phyloP scores from a whole-genome alignment of 2,113 vertebrate genomes.

The Bufo gargarizans region DNA sequence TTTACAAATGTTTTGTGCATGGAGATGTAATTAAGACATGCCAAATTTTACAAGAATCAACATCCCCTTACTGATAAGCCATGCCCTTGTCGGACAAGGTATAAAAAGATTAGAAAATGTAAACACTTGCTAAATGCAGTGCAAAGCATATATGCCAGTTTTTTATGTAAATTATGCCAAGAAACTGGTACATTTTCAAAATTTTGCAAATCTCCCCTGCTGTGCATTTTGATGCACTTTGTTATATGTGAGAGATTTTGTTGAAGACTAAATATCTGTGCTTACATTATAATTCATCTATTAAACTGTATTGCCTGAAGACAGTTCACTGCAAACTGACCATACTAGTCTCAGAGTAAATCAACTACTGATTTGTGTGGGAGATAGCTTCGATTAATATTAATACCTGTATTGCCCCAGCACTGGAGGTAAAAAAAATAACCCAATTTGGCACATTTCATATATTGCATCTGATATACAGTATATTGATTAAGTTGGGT shows the following conservation, averaged over 20 bases:
- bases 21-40: too few relatives aligned
- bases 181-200: too few relatives aligned
- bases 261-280: background rate
- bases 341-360: background rate
- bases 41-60: too few relatives aligned
- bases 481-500: too few relatives aligned
- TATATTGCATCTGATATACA: background rate
- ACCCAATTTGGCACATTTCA: background rate
- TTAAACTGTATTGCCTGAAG: background rate
- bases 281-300: background rate
- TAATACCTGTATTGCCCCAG: background rate
- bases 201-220: too few relatives aligned
- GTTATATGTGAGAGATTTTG: background rate
- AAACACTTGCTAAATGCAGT: too few relatives aligned
- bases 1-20: too few relatives aligned
- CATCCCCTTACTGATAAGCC: too few relatives aligned
- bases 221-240: background rate
- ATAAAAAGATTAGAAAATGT: too few relatives aligned
- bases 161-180: too few relatives aligned
- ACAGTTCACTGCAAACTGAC: background rate
- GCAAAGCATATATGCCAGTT: too few relatives aligned
- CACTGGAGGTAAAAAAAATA: background rate
- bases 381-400: background rate
- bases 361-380: background rate
- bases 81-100: too few relatives aligned